phyloP scores from a whole-genome alignment of 2,888 invertebrate genomes.

The Bruchidius siliquastri region DNA sequence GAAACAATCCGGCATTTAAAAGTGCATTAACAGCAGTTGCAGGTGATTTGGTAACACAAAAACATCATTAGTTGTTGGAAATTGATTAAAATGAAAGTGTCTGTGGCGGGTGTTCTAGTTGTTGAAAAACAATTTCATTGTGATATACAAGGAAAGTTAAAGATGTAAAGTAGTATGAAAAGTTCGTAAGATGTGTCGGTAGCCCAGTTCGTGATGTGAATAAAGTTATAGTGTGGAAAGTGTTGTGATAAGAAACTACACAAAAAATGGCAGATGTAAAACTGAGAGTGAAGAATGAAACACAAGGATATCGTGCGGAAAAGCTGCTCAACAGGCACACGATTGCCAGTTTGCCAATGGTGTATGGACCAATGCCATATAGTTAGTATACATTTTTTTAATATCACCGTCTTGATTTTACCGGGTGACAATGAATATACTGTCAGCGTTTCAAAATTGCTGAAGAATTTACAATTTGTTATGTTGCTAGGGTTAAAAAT shows the following conservation, averaged over 20 bases:
- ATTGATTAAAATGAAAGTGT: neutral
- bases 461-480: too few species aligned
- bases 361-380: constrained; percentile 72
- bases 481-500: too few species aligned
- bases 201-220: neutral
- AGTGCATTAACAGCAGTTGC: neutral
- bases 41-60: neutral
- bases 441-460: too few species aligned
- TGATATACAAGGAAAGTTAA: neutral
- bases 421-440: too few species aligned
- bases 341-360: constrained; percentile 61
- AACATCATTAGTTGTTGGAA: neutral
- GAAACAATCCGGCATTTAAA: neutral
- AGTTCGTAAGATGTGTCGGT: neutral
- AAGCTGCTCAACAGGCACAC: constrained; percentile 38
- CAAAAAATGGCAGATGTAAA: constrained; percentile 27
- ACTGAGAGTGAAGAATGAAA: constrained; percentile 33
- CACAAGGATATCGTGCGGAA: constrained; percentile 13
- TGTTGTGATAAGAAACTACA: neutral
- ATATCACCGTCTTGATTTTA: neutral
- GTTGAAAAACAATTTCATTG: neutral
- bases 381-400: too few species aligned
- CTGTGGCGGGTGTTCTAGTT: neutral
- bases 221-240: neutral
- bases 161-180: neutral